Evolutionary conservation across 92 coral and sea anemone species (phyloP).

Genomic region (Meandrina meandrites): DNA sequence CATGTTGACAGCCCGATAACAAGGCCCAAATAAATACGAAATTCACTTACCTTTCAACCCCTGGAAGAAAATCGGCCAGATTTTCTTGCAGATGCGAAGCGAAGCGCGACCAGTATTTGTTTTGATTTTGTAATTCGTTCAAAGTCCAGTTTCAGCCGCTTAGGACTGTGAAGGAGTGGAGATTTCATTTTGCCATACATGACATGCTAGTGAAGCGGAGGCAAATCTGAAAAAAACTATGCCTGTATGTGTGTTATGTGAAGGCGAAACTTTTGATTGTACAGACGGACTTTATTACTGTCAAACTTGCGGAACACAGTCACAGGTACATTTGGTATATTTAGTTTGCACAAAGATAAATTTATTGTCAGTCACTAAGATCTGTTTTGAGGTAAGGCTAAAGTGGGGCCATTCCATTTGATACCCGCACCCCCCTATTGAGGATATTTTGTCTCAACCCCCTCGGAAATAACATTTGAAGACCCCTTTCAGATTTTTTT

Average conservation of each 20-base stretch:
- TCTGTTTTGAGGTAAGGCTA: neutral
- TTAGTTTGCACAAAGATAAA: too few species aligned
- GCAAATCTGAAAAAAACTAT: slow-evolving; percentile 27
- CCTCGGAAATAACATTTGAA: too few species aligned
- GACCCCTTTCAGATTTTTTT: too few species aligned
- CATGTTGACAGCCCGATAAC: neutral
- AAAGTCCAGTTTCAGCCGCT: slow-evolving; percentile 9
- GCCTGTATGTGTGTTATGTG: slow-evolving; percentile 88
- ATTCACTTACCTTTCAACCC: neutral
- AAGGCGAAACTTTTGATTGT: slow-evolving; percentile 76
- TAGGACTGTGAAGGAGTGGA: slow-evolving; percentile 3
- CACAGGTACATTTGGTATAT: slow-evolving; percentile 79
- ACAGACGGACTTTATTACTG: slow-evolving; percentile 88
- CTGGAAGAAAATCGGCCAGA: neutral
- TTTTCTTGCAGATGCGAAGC: neutral
- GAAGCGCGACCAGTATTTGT: neutral
- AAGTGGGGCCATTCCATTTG: too few species aligned
- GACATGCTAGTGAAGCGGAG: neutral
- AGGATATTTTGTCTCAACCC: too few species aligned
- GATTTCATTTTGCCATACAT: neutral
- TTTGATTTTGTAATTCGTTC: neutral
- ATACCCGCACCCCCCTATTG: too few species aligned
- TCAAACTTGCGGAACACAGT: slow-evolving; percentile 86
- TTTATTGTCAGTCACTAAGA: too few species aligned
- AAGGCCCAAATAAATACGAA: neutral